Evolutionary conservation across 2,888 invertebrate genomes (phyloP).

Genomic region (Nephrotoma appendiculata): DNA sequence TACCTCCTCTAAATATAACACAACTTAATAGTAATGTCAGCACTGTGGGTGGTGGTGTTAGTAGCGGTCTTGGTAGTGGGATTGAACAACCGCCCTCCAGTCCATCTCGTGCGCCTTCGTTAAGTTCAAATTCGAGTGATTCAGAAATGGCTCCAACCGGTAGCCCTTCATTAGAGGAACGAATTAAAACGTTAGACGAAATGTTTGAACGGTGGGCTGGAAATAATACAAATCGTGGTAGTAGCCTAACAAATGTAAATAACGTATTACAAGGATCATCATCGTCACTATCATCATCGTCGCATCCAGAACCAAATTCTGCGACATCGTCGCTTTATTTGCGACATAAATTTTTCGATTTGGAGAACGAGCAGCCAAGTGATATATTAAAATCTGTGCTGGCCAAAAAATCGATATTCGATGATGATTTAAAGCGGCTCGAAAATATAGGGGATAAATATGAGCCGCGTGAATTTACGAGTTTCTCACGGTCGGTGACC

Average conservation of each 20-base stretch:
- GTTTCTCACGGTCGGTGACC: constrained; percentile 10
- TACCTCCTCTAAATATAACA: constrained; percentile 7
- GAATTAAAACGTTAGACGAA: constrained; percentile 83
- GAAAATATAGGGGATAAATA: constrained; percentile 77
- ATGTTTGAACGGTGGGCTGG: constrained; percentile 85
- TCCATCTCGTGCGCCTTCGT: constrained; percentile 54
- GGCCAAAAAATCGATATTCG: constrained; percentile 87
- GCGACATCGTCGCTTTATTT: constrained; percentile 21
- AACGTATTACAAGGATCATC: background rate
- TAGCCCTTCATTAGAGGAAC: constrained; percentile 74
- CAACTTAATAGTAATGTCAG: constrained; percentile 17
- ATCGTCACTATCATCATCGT: constrained; percentile 31
- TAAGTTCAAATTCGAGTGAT: constrained; percentile 61
- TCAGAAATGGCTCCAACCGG: constrained; percentile 49
- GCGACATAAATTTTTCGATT: constrained; percentile 59
- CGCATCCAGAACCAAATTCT: constrained; percentile 34
- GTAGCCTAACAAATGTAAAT: background rate
- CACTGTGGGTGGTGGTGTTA: constrained; percentile 15
- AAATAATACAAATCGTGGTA: constrained; percentile 18
- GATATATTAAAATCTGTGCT: constrained; percentile 86
- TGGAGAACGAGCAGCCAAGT: constrained; percentile 78
- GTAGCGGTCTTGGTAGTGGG: constrained; percentile 24
- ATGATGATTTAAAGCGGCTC: constrained; percentile 85
- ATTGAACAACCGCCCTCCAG: constrained; percentile 42
- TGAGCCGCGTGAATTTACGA: constrained; percentile 38